phyloP scores from a whole-genome alignment of 2,797 vertebrate genomes.

The Botia kubotai region DNA sequence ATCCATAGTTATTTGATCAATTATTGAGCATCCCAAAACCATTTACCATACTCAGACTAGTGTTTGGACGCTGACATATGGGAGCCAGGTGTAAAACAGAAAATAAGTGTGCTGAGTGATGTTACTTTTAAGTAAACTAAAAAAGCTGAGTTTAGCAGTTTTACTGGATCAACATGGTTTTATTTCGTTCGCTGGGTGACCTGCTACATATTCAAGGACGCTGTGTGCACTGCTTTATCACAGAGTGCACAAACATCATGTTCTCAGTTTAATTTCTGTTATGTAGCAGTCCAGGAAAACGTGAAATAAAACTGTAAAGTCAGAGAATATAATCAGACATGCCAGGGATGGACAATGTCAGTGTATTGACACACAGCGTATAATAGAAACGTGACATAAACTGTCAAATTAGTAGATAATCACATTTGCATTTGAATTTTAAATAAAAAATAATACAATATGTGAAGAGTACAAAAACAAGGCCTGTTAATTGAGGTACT shows the following conservation, averaged over 20 bases:
- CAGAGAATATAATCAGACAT: not conserved
- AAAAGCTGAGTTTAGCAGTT: not conserved
- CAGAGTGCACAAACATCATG: conserved; percentile 36
- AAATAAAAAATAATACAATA: not conserved
- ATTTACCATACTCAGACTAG: conserved; percentile 33
- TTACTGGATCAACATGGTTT: conserved; percentile 18
- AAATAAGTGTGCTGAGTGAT: too few relatives aligned
- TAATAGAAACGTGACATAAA: not conserved
- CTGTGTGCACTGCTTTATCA: conserved; percentile 35
- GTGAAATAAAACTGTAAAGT: not conserved
- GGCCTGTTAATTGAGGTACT: not conserved
- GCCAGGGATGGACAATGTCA: not conserved
- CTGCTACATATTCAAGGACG: conserved; percentile 35
- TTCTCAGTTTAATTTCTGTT: conserved; percentile 25
- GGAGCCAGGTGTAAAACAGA: not conserved
- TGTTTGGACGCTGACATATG: conserved; percentile 6
- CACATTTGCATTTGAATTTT: not conserved
- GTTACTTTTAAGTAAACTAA: not conserved
- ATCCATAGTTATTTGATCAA: conserved; percentile 40
- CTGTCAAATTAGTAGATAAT: not conserved
- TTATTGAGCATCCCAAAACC: conserved; percentile 15
- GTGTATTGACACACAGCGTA: not conserved
- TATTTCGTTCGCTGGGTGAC: conserved; percentile 39
- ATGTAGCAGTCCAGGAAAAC: conserved; percentile 7
- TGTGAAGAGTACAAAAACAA: too few relatives aligned